Base-by-base conservation (phyloP, 1,140 invertebrate species). In the Pseudomyrmex flavicornis region DNA sequence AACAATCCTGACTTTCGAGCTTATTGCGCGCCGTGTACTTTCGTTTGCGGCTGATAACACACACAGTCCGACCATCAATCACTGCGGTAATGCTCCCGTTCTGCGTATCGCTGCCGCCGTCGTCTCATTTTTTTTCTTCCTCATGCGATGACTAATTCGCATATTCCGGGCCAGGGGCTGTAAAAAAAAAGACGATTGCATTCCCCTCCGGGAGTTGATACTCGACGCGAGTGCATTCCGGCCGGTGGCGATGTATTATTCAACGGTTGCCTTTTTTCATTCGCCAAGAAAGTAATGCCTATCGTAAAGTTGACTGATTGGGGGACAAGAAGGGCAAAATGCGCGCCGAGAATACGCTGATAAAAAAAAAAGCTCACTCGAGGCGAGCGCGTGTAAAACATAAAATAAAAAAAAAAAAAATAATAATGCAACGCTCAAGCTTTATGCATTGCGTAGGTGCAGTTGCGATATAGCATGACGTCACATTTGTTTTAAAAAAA, bases 231-330 rank as follows among this genome's bases (percentile, higher is more conserved):
- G 73, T 86, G 80, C 82, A 88, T 79, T 35, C 73, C 76, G 77
- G 76, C 65, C 48, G 69, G 62, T 26, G n/a, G 54, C 69, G 54
- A 88, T 88, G 86, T 79, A 85, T 88, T 88, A 88, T 88, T 88
- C 86, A 88, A 35, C 66, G 58, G 48, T 26, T 62, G 48, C 44
- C 17, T 70, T 68, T 76, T 87, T 76, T 75, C 69, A 44, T 26
- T 9, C 44, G 50, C 48, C 54, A 50, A 83, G 70, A 72, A 84
- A 73, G 50, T 76, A 82, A 62, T 62, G 69, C 61, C 59, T 79
- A 83, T 87, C 86, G 62, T 83, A 87, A 82, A 82, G 83, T 82
- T 88, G 70, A 85, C 76, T 50, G 85, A 85, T 85, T 61, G 83
- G 35, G 68, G 20, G 17, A 72, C 54, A 74, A 72, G 63, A 56